Conservation (phyloP, 2,797 vertebrate species). For the Alfaro cultratus region DNA sequence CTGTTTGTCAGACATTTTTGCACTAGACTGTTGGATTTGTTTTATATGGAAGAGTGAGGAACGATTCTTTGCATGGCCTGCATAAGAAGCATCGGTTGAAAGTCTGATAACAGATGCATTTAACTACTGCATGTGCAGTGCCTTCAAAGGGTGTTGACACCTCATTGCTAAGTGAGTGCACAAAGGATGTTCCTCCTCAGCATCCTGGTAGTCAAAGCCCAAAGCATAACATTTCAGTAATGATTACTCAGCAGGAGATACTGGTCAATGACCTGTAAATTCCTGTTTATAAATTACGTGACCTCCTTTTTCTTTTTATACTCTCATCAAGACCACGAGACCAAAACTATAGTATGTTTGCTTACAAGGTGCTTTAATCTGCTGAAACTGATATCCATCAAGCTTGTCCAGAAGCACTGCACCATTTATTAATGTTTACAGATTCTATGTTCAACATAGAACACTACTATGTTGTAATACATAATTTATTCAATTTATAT, state of each 20-base stretch:
- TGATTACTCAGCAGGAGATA: background rate
- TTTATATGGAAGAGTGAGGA: constrained; percentile 6
- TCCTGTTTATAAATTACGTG: background rate
- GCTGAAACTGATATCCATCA: constrained; percentile 1
- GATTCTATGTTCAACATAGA: background rate
- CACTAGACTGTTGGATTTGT: background rate
- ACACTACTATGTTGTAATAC: background rate
- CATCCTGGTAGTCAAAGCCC: background rate
- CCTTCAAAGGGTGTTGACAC: background rate
- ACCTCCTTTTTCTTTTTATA: background rate
- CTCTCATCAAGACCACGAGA: background rate
- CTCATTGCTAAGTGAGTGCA: background rate
- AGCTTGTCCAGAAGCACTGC: background rate
- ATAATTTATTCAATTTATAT: background rate
- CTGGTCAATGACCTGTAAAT: background rate
- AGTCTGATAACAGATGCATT: background rate
- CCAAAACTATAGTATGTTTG: background rate
- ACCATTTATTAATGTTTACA: background rate
- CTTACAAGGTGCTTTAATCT: constrained; percentile 5
- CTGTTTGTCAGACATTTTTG: constrained; percentile 24
- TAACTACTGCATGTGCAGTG: background rate
- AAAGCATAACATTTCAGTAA: background rate
- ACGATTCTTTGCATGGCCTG: background rate
- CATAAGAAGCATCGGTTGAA: background rate
- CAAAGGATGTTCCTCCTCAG: background rate